phyloP scores from a whole-genome alignment of 2,888 invertebrate species.

The Kuschelorhynchus macadamiae region DNA sequence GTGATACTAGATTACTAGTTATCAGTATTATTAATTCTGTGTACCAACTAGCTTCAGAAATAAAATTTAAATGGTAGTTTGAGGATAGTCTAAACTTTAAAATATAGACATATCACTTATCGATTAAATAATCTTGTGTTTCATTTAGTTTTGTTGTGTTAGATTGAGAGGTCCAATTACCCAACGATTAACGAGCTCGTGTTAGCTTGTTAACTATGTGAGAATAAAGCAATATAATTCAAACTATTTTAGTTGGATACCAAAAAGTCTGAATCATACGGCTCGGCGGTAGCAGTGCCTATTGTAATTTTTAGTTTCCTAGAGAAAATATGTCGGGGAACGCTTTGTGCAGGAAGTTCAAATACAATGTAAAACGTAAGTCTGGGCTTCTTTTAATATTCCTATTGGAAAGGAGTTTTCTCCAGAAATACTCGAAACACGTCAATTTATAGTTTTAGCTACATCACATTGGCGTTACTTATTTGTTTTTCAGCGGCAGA shows the following conservation, averaged over 20 bases:
- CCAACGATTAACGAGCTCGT: conserved; percentile 6
- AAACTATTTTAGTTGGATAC: conserved; percentile 38
- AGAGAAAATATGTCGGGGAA: too few species aligned
- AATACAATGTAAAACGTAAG: too few species aligned
- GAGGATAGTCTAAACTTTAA: conserved; percentile 33
- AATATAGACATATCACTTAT: conserved; percentile 33
- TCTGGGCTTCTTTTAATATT: too few species aligned
- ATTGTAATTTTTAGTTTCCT: too few species aligned
- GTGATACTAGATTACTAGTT: conserved; percentile 52
- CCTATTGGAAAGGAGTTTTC: too few species aligned
- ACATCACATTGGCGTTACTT: too few species aligned
- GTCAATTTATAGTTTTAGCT: too few species aligned
- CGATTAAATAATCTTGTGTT: conserved; percentile 4
- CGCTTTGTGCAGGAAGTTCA: too few species aligned
- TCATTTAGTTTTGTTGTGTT: conserved; percentile 7
- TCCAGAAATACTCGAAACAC: too few species aligned
- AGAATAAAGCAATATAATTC: conserved; percentile 31
- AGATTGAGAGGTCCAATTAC: conserved; percentile 24
- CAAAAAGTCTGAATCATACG: too few species aligned
- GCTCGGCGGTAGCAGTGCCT: too few species aligned
- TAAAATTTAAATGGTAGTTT: conserved; percentile 39
- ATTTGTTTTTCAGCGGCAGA: too few species aligned
- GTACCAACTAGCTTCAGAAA: conserved; percentile 26
- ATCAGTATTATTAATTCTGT: conserved; percentile 46
- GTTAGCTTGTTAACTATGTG: conserved; percentile 19